Percentiles rank a stretch among this genome's conserved stretches.
These are phyloP conservation scores for Lochmaea crataegi DNA, from an alignment of 2,888 invertebrate species.

Conservation along the genomic window DNA sequence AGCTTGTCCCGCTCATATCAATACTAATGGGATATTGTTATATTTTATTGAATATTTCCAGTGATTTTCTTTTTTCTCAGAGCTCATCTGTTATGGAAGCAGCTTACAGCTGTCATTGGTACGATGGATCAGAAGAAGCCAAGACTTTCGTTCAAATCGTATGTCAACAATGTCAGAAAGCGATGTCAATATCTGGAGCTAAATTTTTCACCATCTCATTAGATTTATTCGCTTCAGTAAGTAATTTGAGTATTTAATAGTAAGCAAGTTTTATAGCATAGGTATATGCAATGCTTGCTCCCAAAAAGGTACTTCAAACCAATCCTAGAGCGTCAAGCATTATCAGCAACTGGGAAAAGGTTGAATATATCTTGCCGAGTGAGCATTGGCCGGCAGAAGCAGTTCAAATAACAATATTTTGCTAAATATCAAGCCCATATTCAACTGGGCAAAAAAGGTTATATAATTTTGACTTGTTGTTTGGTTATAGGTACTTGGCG, in stretches of 20 bases:
- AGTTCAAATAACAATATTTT: too few relatives aligned
- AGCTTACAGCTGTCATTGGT: slow-evolving; percentile 91
- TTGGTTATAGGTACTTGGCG: slow-evolving; percentile 79
- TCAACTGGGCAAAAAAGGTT: neutral
- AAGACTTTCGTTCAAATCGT: slow-evolving; percentile 92
- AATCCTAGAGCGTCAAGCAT: too few relatives aligned
- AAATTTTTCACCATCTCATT: slow-evolving; percentile 90
- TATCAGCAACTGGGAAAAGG: too few relatives aligned
- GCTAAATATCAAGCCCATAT: too few relatives aligned
- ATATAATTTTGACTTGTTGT: neutral
- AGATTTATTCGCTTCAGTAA: slow-evolving; percentile 89
- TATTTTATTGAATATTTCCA: too few relatives aligned
- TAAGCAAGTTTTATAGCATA: too few relatives aligned
- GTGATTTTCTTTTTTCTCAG: slow-evolving; percentile 63
- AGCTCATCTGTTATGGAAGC: slow-evolving; percentile 93
- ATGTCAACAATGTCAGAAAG: slow-evolving; percentile 90
- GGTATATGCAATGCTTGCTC: neutral
- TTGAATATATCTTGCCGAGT: too few relatives aligned
- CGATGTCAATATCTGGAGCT: slow-evolving; percentile 89
- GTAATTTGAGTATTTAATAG: slow-evolving; percentile 53
- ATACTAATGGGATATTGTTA: too few relatives aligned
- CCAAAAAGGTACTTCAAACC: too few relatives aligned
- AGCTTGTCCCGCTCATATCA: too few relatives aligned
- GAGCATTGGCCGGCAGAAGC: too few relatives aligned
- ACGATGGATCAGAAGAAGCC: slow-evolving; percentile 89